Evolutionary conservation across 2,113 vertebrate genomes (phyloP).

Genomic region (Osmerus eperlanus): DNA sequence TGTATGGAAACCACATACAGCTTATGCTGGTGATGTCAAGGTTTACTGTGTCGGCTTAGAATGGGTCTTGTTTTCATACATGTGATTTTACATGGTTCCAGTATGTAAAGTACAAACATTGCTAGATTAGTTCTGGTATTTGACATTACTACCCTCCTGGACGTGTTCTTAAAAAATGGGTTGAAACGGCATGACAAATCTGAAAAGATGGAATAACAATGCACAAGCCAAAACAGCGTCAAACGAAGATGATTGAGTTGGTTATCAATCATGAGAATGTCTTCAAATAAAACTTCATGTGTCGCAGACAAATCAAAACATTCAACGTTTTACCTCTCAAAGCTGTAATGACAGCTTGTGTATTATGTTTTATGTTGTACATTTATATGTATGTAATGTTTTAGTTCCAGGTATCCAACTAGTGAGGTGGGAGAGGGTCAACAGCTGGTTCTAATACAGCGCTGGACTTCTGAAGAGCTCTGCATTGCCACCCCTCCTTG

Average conservation of each 20-base stretch:
- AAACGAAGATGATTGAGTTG: background rate
- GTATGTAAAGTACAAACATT: too few relatives aligned
- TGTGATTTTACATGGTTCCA: too few relatives aligned
- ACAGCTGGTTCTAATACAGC: constrained; percentile 23
- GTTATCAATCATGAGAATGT: background rate
- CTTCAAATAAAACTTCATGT: constrained; percentile 10
- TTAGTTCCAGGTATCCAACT: constrained; percentile 11
- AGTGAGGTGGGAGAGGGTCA: constrained; percentile 7
- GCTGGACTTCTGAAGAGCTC: background rate
- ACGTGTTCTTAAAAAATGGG: background rate
- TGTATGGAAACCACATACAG: too few relatives aligned
- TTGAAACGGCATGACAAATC: background rate
- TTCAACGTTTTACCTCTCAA: background rate
- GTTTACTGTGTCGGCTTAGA: too few relatives aligned
- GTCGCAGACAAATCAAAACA: constrained; percentile 1
- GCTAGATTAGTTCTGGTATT: background rate
- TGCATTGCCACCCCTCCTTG: constrained; percentile 1
- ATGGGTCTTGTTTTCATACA: too few relatives aligned
- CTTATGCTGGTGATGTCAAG: too few relatives aligned
- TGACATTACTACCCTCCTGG: background rate
- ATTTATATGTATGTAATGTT: constrained; percentile 21
- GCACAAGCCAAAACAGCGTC: constrained; percentile 5
- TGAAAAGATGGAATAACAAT: background rate
- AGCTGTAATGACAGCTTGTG: constrained; percentile 12
- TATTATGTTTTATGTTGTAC: constrained; percentile 14